Conservation (phyloP, 2,888 invertebrate species). For the Diarsia brunnea region DNA sequence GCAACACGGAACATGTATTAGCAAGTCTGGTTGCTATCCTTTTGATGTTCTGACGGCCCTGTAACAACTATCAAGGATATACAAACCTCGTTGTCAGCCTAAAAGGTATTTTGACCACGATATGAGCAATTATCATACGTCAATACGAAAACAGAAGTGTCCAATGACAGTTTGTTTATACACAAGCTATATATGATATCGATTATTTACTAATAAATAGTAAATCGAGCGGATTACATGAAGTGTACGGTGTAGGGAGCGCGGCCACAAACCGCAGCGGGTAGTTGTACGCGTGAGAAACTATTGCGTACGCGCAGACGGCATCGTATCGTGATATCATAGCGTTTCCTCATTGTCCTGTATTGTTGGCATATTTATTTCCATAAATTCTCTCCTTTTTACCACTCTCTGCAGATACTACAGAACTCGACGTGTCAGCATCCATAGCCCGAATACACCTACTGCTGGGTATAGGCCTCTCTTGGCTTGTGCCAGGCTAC, state of each 20-base stretch:
- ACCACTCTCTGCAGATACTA: not conserved
- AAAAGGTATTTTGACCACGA: not conserved
- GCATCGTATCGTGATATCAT: slow-evolving; percentile 33
- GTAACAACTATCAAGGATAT: too few relatives aligned
- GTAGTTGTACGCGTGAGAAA: slow-evolving; percentile 68
- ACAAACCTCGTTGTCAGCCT: not conserved
- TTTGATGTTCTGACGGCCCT: too few relatives aligned
- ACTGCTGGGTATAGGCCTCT: too few relatives aligned
- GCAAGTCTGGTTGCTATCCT: too few relatives aligned
- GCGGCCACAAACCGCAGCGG: slow-evolving; percentile 68
- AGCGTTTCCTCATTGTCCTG: slow-evolving; percentile 53
- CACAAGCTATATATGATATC: not conserved
- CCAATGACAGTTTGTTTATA: slow-evolving; percentile 23
- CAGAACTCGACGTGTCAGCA: not conserved
- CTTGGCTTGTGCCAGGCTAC: too few relatives aligned
- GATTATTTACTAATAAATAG: slow-evolving; percentile 44
- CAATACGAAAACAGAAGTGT: not conserved
- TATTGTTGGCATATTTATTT: slow-evolving; percentile 9
- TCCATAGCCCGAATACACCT: too few relatives aligned
- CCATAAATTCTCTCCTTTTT: not conserved
- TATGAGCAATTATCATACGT: not conserved
- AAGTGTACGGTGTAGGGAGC: slow-evolving; percentile 30
- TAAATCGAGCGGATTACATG: slow-evolving; percentile 50
- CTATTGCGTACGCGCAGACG: slow-evolving; percentile 39
- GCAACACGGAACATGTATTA: too few relatives aligned